A percentile compares a stretch with the other conserved stretches of the same genome.
These are phyloP conservation scores for Campoletis raptor DNA, from an alignment of 2,888 invertebrate genomes.

Conservation along the genomic window DNA sequence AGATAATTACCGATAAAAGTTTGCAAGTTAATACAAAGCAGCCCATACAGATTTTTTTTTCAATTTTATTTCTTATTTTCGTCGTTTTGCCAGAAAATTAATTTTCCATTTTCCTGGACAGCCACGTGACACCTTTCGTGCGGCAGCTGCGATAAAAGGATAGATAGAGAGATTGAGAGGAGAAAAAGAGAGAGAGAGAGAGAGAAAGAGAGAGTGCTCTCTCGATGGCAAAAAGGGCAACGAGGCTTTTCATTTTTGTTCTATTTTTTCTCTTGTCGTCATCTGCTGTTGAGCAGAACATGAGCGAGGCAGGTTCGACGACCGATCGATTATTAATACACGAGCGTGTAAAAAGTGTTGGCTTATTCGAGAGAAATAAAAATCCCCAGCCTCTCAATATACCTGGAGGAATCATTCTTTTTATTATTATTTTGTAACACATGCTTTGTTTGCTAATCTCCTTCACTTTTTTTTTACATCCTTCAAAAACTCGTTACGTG, in stretches of 20 bases:
- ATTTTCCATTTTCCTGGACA: slow-evolving; percentile 57
- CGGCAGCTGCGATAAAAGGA: slow-evolving; percentile 61
- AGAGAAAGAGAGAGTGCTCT: slow-evolving; percentile 26
- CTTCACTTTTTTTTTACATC: slow-evolving; percentile 74
- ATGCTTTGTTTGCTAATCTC: slow-evolving; percentile 75
- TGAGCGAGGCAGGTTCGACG: slow-evolving; percentile 58
- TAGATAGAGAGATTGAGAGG: slow-evolving; percentile 43
- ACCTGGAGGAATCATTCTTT: slow-evolving; percentile 26
- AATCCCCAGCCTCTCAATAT: slow-evolving; percentile 47
- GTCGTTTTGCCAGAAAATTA: slow-evolving; percentile 39
- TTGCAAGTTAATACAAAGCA: neutral
- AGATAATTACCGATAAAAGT: neutral
- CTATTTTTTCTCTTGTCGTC: slow-evolving; percentile 39
- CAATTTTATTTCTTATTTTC: slow-evolving; percentile 25
- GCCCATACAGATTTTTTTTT: slow-evolving; percentile 5
- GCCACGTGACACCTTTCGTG: slow-evolving; percentile 54
- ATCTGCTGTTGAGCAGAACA: slow-evolving; percentile 55
- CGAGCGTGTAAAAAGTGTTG: slow-evolving; percentile 47
- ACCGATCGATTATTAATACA: slow-evolving; percentile 67
- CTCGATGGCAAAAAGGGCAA: slow-evolving; percentile 52
- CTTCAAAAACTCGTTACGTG: slow-evolving; percentile 4
- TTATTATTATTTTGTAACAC: slow-evolving; percentile 56
- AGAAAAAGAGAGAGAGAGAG: slow-evolving; percentile 27
- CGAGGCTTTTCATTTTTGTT: slow-evolving; percentile 44
- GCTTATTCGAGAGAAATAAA: slow-evolving; percentile 41